Percentiles rank a stretch among this genome's conserved stretches.
phyloP scores from a whole-genome alignment of 2,113 vertebrate species.

The Gasterosteus aculeatus region DNA sequence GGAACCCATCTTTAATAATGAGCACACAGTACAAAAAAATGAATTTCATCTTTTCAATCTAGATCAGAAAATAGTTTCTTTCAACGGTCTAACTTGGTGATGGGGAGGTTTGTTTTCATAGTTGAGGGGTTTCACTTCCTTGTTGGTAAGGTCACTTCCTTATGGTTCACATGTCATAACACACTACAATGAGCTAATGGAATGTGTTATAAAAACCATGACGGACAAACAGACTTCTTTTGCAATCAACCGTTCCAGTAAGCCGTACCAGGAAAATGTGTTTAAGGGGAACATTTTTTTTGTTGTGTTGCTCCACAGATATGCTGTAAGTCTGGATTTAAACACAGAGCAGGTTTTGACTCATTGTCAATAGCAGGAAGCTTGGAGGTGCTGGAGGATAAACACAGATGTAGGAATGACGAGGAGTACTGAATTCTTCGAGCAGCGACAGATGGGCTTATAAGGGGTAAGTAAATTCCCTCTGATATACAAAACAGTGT shows the following conservation, averaged over 20 bases:
- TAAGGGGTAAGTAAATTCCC: conserved; percentile 18
- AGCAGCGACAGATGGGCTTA: background rate
- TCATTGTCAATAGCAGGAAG: conserved; percentile 20
- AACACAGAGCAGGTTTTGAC: conserved; percentile 4
- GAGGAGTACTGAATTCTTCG: background rate
- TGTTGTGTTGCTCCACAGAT: background rate
- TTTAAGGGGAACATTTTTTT: background rate
- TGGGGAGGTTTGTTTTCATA: conserved; percentile 27
- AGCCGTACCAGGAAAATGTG: background rate
- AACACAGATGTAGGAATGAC: background rate
- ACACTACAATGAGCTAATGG: background rate
- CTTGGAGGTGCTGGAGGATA: background rate
- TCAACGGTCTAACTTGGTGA: background rate
- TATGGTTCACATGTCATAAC: conserved; percentile 8
- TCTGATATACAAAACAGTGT: background rate
- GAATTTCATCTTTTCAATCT: background rate
- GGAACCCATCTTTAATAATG: background rate
- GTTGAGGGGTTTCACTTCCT: conserved; percentile 59
- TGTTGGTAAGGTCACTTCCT: conserved; percentile 59
- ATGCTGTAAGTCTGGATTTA: background rate
- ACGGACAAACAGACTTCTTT: background rate
- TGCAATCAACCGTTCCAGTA: background rate
- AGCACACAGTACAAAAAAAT: background rate
- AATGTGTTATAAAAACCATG: conserved; percentile 2
- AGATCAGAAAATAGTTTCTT: conserved; percentile 1